phyloP scores from a whole-genome alignment of 92 coral and sea anemone species.

The Hydrozoanthus gracilis region DNA sequence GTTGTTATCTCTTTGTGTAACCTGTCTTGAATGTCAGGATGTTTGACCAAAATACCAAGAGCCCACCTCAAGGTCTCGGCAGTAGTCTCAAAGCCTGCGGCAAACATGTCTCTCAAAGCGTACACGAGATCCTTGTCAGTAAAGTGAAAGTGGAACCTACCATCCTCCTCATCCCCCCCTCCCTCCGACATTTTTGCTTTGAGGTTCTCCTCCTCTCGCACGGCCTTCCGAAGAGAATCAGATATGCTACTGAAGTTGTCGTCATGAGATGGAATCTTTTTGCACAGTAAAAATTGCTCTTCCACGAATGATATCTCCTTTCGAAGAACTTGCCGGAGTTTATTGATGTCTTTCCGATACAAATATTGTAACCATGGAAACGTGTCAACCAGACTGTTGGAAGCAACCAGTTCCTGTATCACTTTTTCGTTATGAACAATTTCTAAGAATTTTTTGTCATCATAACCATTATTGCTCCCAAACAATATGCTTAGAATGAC shows the following conservation, averaged over 20 bases:
- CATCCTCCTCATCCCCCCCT: background rate
- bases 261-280: background rate
- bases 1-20: background rate
- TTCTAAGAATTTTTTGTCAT: constrained; percentile 39
- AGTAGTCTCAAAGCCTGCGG: constrained; percentile 75
- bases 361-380: constrained; percentile 37
- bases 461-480: constrained; percentile 53
- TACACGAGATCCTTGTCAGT: constrained; percentile 28
- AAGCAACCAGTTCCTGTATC: constrained; percentile 49
- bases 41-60: constrained; percentile 62
- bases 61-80: constrained; percentile 66
- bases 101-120: constrained; percentile 67
- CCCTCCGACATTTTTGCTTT: background rate
- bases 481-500: constrained; percentile 73
- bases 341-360: background rate
- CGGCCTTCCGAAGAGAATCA: background rate
- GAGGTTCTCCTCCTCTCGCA: background rate
- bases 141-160: background rate
- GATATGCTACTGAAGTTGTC: background rate
- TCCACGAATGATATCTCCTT: background rate
- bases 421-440: constrained; percentile 53
- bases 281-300: background rate
- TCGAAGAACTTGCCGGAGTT: background rate
- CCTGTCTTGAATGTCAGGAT: constrained; percentile 54
- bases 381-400: constrained; percentile 59